A percentile compares a stretch with the other conserved stretches of the same genome.
Evolutionary conservation across 1,140 invertebrate species (phyloP).

Genomic region (Calycopis cecrops): DNA sequence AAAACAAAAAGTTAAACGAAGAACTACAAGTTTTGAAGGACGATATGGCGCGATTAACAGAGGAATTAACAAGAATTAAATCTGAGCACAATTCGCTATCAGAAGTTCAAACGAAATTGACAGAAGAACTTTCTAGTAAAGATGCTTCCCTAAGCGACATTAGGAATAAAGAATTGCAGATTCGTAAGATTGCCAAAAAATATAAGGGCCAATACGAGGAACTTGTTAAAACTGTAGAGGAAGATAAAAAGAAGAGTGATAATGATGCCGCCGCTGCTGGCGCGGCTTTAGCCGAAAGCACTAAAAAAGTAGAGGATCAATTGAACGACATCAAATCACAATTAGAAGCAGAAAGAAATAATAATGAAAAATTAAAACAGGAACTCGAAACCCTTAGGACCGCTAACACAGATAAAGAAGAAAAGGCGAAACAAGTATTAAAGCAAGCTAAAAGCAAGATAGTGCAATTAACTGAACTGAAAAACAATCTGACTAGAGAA

Average conservation of each 20-base stretch:
- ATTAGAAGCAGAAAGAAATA: constrained; percentile 75
- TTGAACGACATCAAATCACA: constrained; percentile 80
- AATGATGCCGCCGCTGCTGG: constrained; percentile 60
- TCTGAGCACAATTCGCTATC: constrained; percentile 73
- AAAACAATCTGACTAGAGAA: constrained; percentile 77
- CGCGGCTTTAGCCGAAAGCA: constrained; percentile 50
- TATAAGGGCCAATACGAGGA: constrained; percentile 93
- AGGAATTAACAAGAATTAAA: constrained; percentile 76
- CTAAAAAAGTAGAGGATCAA: constrained; percentile 70
- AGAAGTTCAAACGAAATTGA: constrained; percentile 78
- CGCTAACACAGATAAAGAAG: constrained; percentile 80
- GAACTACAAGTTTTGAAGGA: constrained; percentile 64
- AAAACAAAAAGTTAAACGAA: constrained; percentile 76
- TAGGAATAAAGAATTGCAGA: constrained; percentile 86
- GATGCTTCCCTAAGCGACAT: constrained; percentile 83
- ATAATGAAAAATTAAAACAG: constrained; percentile 80
- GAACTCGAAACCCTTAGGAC: constrained; percentile 83
- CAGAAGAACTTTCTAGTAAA: constrained; percentile 82
- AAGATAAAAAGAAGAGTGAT: constrained; percentile 76
- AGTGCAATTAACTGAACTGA: constrained; percentile 80
- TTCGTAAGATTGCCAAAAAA: constrained; percentile 93
- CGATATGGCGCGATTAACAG: constrained; percentile 70
- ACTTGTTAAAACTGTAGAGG: constrained; percentile 78
- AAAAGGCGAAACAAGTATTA: constrained; percentile 83
- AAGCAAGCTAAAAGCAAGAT: constrained; percentile 84